These are phyloP conservation scores for Lochmaea capreae DNA, from an alignment of 2,888 invertebrate genomes.

Conservation along the genomic window DNA sequence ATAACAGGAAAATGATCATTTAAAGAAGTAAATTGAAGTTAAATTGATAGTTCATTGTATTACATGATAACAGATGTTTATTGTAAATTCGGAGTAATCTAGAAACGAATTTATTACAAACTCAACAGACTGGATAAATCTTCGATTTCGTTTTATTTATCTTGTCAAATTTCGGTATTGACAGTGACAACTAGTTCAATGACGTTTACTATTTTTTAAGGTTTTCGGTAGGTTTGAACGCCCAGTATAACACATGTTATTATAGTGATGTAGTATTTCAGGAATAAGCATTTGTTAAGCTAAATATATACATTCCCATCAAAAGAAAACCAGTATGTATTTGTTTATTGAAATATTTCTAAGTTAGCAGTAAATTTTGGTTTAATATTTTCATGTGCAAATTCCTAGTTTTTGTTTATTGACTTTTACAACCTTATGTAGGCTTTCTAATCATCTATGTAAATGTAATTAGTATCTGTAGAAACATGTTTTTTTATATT, in stretches of 20 bases:
- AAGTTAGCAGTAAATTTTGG: background rate
- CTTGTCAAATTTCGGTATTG: background rate
- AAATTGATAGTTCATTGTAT: background rate
- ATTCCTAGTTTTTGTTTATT: background rate
- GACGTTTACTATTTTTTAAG: conserved; percentile 24
- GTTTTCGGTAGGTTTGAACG: conserved; percentile 29
- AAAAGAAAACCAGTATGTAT: conserved; percentile 13
- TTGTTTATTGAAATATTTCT: background rate
- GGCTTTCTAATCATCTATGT: background rate
- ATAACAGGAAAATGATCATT: too few relatives aligned
- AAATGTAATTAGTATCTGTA: background rate
- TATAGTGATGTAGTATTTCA: conserved; percentile 27
- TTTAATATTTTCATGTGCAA: conserved; percentile 15
- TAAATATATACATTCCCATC: conserved; percentile 13
- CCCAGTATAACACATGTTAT: conserved; percentile 34
- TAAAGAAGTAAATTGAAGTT: background rate
- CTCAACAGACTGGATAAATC: background rate
- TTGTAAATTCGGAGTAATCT: background rate
- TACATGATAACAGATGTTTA: background rate
- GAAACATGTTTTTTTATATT: background rate
- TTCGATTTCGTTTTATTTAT: background rate
- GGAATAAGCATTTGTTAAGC: conserved; percentile 1
- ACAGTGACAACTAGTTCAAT: conserved; percentile 28
- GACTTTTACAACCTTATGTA: background rate
- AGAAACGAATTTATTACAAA: background rate